These are phyloP conservation scores for Lophura nycthemera DNA, from an alignment of 2,113 vertebrate genomes.

Conservation along the genomic window DNA sequence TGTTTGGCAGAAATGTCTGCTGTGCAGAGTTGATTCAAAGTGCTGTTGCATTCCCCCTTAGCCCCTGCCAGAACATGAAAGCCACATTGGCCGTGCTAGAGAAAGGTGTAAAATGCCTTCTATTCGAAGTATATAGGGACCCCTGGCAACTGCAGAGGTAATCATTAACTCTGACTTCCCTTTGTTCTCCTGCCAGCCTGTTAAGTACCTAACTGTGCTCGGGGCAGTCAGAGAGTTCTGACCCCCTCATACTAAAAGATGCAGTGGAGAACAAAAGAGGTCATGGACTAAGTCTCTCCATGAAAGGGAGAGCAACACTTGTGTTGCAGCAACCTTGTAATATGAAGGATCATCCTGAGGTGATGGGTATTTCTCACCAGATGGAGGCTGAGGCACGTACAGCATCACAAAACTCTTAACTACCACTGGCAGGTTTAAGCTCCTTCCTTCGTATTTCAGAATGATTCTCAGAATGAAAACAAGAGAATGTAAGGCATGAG, in stretches of 20 bases:
- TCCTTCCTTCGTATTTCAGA: neutral
- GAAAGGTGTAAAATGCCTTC: neutral
- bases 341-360: neutral
- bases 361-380: neutral
- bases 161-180: neutral
- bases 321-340: rapidly evolving
- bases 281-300: neutral
- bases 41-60: neutral
- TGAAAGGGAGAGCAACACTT: neutral
- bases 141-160: neutral
- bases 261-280: neutral
- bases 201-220: neutral
- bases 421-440: neutral
- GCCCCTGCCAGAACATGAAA: neutral
- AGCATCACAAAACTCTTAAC: neutral
- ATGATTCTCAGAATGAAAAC: neutral
- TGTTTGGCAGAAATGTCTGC: neutral
- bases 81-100: neutral
- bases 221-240: neutral
- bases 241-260: neutral
- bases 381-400: neutral
- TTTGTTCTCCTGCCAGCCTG: neutral
- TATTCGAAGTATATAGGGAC: neutral
- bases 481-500: neutral
- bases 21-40: neutral